Base-by-base conservation (phyloP, 2,888 invertebrate species). In the Eueremaeus valkanovi region DNA sequence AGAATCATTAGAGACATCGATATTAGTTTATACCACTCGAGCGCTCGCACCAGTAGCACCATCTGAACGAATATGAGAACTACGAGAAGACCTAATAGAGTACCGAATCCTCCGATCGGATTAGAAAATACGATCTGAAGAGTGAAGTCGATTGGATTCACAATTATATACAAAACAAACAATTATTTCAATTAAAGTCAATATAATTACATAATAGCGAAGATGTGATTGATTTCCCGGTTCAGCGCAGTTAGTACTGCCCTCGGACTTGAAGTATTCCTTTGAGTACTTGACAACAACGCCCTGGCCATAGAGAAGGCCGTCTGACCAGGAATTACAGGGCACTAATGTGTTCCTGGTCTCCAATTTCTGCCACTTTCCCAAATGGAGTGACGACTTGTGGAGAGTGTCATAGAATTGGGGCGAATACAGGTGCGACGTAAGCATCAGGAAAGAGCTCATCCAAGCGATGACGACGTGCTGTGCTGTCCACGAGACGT, bases 11-110 rank as follows among this genome's bases (percentile, higher is more conserved):
- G 87, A 6, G 92, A 89, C 80, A 95, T 87, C 1, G 95, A 92
- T 68, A 96, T 83, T 77, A 95, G 89, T 83, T 93, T 91, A 85
- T 95, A 92, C 97, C 97, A 98, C 80, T 94, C 91, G 51, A 89
- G 87, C 21, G 91, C 90, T 78, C 91, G 88, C 80, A 92, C 87
- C 16, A 97, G 85, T 42, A 93, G 86, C 73, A 90, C 87, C 76
- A 97, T 86, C 84, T 95, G 92, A 68, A 90, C 86, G 0, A 90
- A 83, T 68, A 96, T 89, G 66, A 87, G 81, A 8, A 83, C 78
- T 77, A 84, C 82, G 45, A 85, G 84, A 24, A 93, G 83, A 24
- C 88, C 87, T 33, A 95, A 86, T 73, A 93, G 85, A 68, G 89
- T 85, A 81, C 90, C 90, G 72, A 92, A 87, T 72, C 93, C 86